phyloP scores from a whole-genome alignment of 2,113 vertebrate genomes.

The Malaclemys terrapin region DNA sequence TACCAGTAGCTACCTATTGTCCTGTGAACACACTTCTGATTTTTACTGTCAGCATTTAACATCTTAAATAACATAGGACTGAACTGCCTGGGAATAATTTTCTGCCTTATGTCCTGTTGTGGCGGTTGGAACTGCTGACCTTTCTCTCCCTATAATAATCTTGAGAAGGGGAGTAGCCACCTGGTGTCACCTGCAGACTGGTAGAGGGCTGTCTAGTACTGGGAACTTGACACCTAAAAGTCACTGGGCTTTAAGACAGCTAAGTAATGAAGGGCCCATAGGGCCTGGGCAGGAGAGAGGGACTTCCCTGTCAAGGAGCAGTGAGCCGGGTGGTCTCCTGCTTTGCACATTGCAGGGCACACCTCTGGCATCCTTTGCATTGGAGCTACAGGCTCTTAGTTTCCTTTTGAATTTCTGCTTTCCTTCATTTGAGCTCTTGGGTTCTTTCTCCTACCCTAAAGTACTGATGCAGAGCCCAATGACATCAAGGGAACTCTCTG shows the following conservation, averaged over 20 bases:
- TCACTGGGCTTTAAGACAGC: no score
- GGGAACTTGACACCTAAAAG: no score
- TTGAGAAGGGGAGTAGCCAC: neutral
- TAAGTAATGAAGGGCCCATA: no score
- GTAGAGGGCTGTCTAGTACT: no score
- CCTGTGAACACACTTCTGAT: neutral
- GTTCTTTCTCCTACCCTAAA: neutral
- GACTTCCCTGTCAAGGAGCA: neutral
- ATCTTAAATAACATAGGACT: neutral
- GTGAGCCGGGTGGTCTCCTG: no score
- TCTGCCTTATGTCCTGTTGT: neutral
- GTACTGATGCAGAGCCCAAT: neutral
- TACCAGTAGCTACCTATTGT: neutral
- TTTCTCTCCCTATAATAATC: neutral
- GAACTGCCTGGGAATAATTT: neutral
- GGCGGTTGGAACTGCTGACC: neutral
- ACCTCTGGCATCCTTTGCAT: neutral
- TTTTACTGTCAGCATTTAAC: neutral
- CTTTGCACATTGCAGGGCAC: no score
- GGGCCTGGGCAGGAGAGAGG: neutral
- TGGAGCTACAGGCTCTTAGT: neutral
- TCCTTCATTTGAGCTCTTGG: neutral
- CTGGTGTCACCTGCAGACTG: no score
- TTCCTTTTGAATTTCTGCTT: neutral
- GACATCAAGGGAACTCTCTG: neutral